Evolutionary conservation across 2,888 invertebrate genomes (phyloP), one percentile per base, ranked within the genome.

Genomic region (Habroteleia sp.): DNA sequence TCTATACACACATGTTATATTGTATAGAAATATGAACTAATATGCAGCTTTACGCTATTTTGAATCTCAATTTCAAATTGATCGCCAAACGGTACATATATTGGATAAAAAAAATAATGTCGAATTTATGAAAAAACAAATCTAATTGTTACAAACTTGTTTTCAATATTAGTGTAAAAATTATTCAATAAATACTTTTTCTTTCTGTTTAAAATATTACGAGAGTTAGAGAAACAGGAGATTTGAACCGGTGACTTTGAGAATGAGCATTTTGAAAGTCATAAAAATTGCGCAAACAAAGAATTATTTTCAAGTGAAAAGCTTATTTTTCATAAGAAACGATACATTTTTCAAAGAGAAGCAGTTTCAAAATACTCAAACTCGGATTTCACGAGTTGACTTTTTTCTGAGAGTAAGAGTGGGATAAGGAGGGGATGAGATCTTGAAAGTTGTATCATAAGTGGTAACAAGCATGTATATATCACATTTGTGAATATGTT

Each of bases 311-410:
- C 20, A 37, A 42, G 37, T 46, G 35, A 54, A 54, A 37, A 46
- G 5, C 1, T 56, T 66, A 66, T 66, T 66, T 66, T 66, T 66
- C 66, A 56, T 66, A 66, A 66, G 35, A 44, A n/a, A n/a, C n/a
- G n/a, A n/a, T n/a, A n/a, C n/a, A n/a, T n/a, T n/a, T n/a, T n/a
- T n/a, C n/a, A n/a, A n/a, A n/a, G n/a, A n/a, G n/a, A n/a, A n/a
- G n/a, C n/a, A n/a, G n/a, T 20, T 33, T 58, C 52, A 50, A 42
- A 60, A 60, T 58, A 13, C 58, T 66, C 66, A 8, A 1, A 10
- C 31, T 56, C 33, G 20, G 56, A 4, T 35, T 58, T n/a, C n/a
- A n/a, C n/a, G n/a, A n/a, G n/a, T n/a, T n/a, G n/a, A n/a, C n/a
- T n/a, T n/a, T n/a, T n/a, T n/a, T n/a, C n/a, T n/a, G n/a, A n/a